A percentile compares a stretch with the other conserved stretches of the same genome.
Conservation (phyloP, 1,140 invertebrate species). For the Panulirus ornatus region DNA sequence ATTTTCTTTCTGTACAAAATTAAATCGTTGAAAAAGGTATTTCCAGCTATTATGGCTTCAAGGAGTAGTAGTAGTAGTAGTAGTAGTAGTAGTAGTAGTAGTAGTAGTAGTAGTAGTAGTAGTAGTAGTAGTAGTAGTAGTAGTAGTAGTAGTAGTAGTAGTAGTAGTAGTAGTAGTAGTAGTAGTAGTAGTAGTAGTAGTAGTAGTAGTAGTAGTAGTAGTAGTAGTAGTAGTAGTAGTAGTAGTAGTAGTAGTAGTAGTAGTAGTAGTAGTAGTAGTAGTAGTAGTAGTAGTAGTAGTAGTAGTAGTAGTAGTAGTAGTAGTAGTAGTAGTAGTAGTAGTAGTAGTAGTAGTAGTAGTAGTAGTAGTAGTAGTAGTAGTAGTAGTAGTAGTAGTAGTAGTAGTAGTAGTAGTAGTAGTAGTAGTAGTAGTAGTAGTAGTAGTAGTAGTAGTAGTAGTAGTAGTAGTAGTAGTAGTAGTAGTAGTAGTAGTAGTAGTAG, state of each 20-base stretch:
- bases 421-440: neutral
- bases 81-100: too few species aligned
- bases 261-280: constrained; percentile 10
- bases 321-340: constrained; percentile 4
- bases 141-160: constrained; percentile 10
- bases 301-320: constrained; percentile 16
- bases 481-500: neutral
- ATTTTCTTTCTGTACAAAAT: too few species aligned
- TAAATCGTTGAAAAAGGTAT: too few species aligned
- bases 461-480: neutral
- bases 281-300: constrained; percentile 7
- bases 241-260: too few species aligned
- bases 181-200: constrained; percentile 16
- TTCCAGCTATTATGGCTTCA: neutral
- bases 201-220: constrained; percentile 4
- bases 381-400: neutral
- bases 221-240: too few species aligned
- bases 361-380: too few species aligned
- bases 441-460: neutral
- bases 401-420: neutral
- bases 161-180: neutral
- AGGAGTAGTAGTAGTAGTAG: too few species aligned
- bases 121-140: constrained; percentile 10
- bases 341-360: too few species aligned
- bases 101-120: too few species aligned